Conservation (phyloP, 2,113 vertebrate genomes). For the Lophochroa leadbeateri region DNA sequence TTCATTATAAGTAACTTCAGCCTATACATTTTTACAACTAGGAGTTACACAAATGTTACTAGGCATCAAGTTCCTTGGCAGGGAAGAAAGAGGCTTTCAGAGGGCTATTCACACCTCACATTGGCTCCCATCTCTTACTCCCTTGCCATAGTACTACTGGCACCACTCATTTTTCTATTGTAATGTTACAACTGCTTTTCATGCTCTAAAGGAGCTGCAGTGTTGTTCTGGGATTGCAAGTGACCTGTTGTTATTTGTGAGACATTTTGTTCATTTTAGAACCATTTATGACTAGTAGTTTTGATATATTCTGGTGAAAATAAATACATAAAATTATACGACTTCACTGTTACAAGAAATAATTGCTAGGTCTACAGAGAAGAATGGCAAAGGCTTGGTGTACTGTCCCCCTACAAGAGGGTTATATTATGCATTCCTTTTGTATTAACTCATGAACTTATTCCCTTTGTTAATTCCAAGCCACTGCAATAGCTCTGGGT, state of each 20-base stretch:
- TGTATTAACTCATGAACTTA: neutral
- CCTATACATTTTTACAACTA: neutral
- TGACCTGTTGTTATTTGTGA: neutral
- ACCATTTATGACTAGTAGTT: neutral
- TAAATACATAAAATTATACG: neutral
- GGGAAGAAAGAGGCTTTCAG: neutral
- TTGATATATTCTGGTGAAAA: neutral
- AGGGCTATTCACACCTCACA: neutral
- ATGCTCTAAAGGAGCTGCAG: neutral
- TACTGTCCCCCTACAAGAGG: neutral
- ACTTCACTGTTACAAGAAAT: neutral
- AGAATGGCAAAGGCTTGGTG: neutral
- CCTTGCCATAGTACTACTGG: neutral
- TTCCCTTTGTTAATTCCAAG: neutral
- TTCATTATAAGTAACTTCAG: neutral
- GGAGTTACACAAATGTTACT: neutral
- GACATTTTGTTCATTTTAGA: neutral
- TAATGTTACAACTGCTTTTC: neutral
- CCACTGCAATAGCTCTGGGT: neutral
- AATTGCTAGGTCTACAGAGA: neutral
- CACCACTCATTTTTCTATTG: neutral
- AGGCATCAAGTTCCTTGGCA: neutral
- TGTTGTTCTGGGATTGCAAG: neutral
- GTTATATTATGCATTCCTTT: neutral
- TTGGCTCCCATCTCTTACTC: neutral